Conservation (phyloP, 1,140 invertebrate species). For the Chelonus insularis region DNA sequence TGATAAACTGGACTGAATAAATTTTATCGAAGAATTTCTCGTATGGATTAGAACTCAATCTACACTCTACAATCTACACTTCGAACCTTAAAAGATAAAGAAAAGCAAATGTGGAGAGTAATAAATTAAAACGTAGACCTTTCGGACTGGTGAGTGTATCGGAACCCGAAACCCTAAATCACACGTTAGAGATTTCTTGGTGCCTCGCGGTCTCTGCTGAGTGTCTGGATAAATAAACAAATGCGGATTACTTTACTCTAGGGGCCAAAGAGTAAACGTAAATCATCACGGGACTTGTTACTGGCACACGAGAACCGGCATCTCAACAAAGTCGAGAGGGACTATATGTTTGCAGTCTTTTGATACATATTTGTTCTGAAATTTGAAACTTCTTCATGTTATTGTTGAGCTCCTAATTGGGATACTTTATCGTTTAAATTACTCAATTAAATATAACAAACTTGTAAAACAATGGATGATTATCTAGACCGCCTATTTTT, state of each 20-base stretch:
- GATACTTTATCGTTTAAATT: too few relatives aligned
- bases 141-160: constrained; percentile 49
- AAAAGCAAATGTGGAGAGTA: constrained; percentile 18
- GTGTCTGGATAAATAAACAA: constrained; percentile 59
- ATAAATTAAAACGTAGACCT: constrained; percentile 55
- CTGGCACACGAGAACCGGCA: constrained; percentile 32
- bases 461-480: too few relatives aligned
- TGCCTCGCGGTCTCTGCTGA: constrained; percentile 43
- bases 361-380: constrained; percentile 19
- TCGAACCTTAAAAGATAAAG: too few relatives aligned
- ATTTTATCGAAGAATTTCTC: too few relatives aligned
- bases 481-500: too few relatives aligned
- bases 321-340: constrained; percentile 4
- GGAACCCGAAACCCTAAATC: constrained; percentile 58
- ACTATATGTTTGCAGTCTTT: neutral
- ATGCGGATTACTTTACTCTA: constrained; percentile 56
- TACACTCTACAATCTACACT: too few relatives aligned
- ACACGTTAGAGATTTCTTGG: constrained; percentile 32
- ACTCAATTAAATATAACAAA: too few relatives aligned
- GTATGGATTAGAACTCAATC: too few relatives aligned
- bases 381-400: neutral
- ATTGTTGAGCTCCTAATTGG: too few relatives aligned
- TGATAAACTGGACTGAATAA: too few relatives aligned
- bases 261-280: constrained; percentile 42
- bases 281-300: constrained; percentile 59